Conservation (phyloP, 2,797 vertebrate species). For the Macropus fuliginosus region DNA sequence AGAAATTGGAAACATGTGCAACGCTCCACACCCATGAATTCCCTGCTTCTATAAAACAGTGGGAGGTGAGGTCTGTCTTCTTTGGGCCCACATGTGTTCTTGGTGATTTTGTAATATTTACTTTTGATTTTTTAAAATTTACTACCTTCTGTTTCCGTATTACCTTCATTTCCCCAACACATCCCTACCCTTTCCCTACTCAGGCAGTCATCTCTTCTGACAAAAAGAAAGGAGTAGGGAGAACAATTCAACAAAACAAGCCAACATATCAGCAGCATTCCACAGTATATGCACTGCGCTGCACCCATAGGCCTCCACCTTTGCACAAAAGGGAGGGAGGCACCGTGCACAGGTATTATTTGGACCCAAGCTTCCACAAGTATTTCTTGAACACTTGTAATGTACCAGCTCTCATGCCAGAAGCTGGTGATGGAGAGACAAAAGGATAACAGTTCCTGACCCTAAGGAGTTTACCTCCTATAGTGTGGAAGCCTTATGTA, state of each 20-base stretch:
- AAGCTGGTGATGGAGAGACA: neutral
- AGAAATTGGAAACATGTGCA: neutral
- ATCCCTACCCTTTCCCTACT: neutral
- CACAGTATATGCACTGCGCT: neutral
- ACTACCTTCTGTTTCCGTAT: neutral
- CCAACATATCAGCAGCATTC: neutral
- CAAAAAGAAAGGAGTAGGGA: neutral
- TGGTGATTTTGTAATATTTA: neutral
- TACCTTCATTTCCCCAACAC: neutral
- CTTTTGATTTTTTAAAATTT: neutral
- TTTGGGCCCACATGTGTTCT: neutral
- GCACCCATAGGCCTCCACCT: neutral
- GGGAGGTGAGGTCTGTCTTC: neutral
- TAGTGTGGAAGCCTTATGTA: neutral
- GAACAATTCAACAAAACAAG: neutral
- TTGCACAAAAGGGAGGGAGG: neutral
- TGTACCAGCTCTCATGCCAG: neutral
- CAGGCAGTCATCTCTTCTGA: slow-evolving; percentile 27
- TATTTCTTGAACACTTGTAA: neutral
- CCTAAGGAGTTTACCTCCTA: neutral
- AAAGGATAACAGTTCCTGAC: neutral
- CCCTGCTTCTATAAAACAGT: neutral
- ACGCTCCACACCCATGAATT: neutral
- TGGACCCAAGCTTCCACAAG: neutral
- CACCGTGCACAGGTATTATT: neutral